Evolutionary conservation across 2,888 invertebrate genomes (phyloP), one percentile per base, ranked within the genome.

Genomic region (Leptopilina myrica): DNA sequence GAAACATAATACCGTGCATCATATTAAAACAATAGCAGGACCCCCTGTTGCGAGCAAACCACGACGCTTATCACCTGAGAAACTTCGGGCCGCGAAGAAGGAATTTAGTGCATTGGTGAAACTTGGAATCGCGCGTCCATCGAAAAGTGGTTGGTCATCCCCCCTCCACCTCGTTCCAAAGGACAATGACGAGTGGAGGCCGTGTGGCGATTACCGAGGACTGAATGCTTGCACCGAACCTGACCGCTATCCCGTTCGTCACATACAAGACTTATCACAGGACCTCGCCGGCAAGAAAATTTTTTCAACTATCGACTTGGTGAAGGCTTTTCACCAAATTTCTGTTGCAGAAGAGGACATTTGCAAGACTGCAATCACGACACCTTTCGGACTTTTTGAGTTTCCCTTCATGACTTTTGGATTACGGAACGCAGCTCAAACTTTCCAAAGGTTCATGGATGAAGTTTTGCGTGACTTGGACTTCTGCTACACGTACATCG

Each of bases 121-220:
- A 40, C 14, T 67, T 15, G 67, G 67, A 4, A 77, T 77, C 7
- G 90, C 90, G 43, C 84, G 91, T 2, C 92, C 90, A 0, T 92
- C 92, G 0, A 88, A 87, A 5, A 91, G 90, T 56, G 79, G 84
- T 4, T 92, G 91, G 91, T 84, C 91, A 0, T 89, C 87, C 65
- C 92, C 90, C 1, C 82, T 92, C 20, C 64, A 64, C 8, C 43
- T 43, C 4, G 43, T 43, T 1, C 43, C 43, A 7, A 43, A 43
- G 8, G 43, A 43, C 8, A 7, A 64, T 11, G 20, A 64, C 26
- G 20, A 64, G 20, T 64, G 64, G 64, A 64, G 64, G 20, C 64
- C 64, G 20, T 64, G 64, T 9, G 64, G 15, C 5, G 86, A 87
- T 59, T 88, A 86, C 76, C 69, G 88, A 0, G 20, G 64, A 5